A percentile compares a stretch with the other conserved stretches of the same genome.
phyloP scores from a whole-genome alignment of 2,888 invertebrate species.

The Arge pagana region DNA sequence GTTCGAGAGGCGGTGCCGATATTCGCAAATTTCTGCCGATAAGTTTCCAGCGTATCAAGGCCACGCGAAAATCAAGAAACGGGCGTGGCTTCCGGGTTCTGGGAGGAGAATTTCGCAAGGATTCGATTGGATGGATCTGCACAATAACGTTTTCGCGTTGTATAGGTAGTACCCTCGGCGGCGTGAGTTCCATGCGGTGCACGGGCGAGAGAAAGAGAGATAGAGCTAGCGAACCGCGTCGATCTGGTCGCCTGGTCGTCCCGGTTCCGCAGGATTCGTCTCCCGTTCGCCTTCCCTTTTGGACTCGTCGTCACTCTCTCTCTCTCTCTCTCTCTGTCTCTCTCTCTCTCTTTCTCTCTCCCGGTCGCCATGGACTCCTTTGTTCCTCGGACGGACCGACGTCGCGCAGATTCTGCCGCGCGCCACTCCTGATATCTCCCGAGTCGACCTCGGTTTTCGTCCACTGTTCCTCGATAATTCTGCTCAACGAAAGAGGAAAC shows the following conservation, averaged over 20 bases:
- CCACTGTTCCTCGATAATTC: too few relatives aligned
- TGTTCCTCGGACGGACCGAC: too few relatives aligned
- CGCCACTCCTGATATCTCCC: too few relatives aligned
- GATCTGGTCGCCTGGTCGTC: slow-evolving; percentile 26
- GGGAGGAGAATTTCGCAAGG: slow-evolving; percentile 41
- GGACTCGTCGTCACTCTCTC: slow-evolving; percentile 1
- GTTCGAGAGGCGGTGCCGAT: neutral
- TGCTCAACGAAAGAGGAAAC: too few relatives aligned
- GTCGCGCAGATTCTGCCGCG: too few relatives aligned
- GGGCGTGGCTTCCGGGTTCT: slow-evolving; percentile 11
- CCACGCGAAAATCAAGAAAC: neutral
- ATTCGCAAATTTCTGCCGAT: slow-evolving; percentile 3
- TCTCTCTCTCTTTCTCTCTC: slow-evolving; percentile 17
- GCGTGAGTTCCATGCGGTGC: too few relatives aligned
- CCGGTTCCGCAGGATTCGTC: slow-evolving; percentile 7
- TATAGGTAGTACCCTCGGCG: slow-evolving; percentile 7
- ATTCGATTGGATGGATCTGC: slow-evolving; percentile 47
- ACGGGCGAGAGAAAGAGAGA: too few relatives aligned
- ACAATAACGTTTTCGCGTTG: slow-evolving; percentile 36
- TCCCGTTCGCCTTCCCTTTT: too few relatives aligned
- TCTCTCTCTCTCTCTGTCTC: slow-evolving; percentile 3
- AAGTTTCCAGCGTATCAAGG: slow-evolving; percentile 1
- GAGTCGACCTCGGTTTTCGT: too few relatives aligned
- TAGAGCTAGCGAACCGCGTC: slow-evolving; percentile 40
- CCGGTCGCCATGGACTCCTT: too few relatives aligned